Conservation (phyloP, 2,888 invertebrate species). For the Leptinotarsa rubiginosa region DNA sequence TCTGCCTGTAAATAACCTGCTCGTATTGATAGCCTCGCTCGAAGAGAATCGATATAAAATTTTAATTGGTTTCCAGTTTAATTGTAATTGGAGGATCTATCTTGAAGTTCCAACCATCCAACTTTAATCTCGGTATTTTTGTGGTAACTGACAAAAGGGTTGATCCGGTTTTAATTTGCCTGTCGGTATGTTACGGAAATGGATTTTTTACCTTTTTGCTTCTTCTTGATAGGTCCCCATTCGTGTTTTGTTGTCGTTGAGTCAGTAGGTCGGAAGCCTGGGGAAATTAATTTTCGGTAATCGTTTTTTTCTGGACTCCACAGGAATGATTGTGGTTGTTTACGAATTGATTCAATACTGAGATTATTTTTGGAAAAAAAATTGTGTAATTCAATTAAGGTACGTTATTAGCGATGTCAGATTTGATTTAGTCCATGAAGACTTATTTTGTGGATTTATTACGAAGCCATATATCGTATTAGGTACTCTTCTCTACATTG, state of each 20-base stretch:
- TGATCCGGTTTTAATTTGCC: slow-evolving; percentile 16
- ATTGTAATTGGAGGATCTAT: slow-evolving; percentile 15
- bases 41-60: slow-evolving; percentile 16
- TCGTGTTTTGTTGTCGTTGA: slow-evolving; percentile 5
- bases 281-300: slow-evolving; percentile 9
- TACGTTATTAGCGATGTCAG: too few species aligned
- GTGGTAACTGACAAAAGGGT: slow-evolving; percentile 9
- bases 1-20: background rate
- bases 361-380: too few species aligned
- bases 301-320: background rate
- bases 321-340: too few species aligned
- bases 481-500: too few species aligned
- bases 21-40: background rate
- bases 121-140: slow-evolving; percentile 18
- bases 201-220: slow-evolving; percentile 17
- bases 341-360: too few species aligned
- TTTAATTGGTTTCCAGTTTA: slow-evolving; percentile 18
- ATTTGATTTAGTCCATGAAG: too few species aligned
- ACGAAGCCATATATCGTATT: too few species aligned
- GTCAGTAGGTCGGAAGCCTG: background rate
- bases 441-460: too few species aligned
- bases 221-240: background rate
- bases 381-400: too few species aligned
- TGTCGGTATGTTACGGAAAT: slow-evolving; percentile 20
- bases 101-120: slow-evolving; percentile 14